Percentiles rank a stretch among this genome's conserved stretches.
Conservation (phyloP, 2,888 invertebrate species). For the Acrocera orbiculus region DNA sequence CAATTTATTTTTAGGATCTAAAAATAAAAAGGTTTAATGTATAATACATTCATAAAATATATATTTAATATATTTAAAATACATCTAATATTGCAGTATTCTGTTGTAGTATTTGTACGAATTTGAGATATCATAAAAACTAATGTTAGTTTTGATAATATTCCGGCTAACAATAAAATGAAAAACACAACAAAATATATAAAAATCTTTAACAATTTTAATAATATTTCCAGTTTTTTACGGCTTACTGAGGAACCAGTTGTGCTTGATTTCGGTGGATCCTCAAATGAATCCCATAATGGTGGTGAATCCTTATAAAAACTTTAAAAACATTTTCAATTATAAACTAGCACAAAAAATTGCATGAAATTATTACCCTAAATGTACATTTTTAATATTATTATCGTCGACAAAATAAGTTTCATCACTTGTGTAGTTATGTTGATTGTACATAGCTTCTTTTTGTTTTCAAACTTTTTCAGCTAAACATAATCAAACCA, state of each 20-base stretch:
- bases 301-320: constrained; percentile 28
- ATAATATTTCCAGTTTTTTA: constrained; percentile 41
- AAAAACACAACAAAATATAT: constrained; percentile 50
- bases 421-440: too few relatives aligned
- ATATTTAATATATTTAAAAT: constrained; percentile 15
- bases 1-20: constrained; percentile 45
- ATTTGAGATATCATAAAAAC: constrained; percentile 58
- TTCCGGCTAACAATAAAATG: constrained; percentile 46
- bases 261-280: constrained; percentile 47
- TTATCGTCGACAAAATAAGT: too few relatives aligned
- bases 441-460: too few relatives aligned
- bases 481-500: too few relatives aligned
- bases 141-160: constrained; percentile 53
- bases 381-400: too few relatives aligned
- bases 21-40: constrained; percentile 8
- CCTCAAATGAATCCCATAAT: constrained; percentile 67
- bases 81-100: constrained; percentile 40
- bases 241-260: constrained; percentile 48
- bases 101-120: constrained; percentile 34
- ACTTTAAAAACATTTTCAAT: constrained; percentile 13
- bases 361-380: too few relatives aligned
- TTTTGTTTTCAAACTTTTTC: too few relatives aligned
- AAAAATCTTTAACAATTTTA: constrained; percentile 46
- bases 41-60: constrained; percentile 10
- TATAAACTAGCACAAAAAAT: too few relatives aligned